Evolutionary conservation across 1,140 invertebrate genomes (phyloP).

Genomic region (Drosophila azteca): DNA sequence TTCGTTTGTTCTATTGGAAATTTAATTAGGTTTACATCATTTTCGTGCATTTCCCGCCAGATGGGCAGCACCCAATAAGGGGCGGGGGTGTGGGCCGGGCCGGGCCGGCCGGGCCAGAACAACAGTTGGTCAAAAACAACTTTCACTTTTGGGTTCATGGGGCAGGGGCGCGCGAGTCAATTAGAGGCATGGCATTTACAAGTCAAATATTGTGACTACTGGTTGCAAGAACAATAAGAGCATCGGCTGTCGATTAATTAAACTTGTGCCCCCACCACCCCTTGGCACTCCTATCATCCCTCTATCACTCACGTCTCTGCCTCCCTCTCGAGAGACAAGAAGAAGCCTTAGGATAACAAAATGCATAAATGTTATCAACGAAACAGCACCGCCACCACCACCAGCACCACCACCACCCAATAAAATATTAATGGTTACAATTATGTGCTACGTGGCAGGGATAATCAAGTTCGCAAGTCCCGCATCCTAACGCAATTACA

Average conservation of each 20-base stretch:
- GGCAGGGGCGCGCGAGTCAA: conserved; percentile 49
- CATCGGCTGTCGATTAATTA: conserved; percentile 75
- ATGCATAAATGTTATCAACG: conserved; percentile 51
- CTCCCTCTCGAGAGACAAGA: background rate
- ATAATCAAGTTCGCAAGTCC: conserved; percentile 43
- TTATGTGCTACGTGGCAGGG: conserved; percentile 68
- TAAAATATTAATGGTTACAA: conserved; percentile 79
- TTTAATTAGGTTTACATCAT: conserved; percentile 82
- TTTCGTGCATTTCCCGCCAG: conserved; percentile 71
- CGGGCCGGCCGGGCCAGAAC: conserved; percentile 13
- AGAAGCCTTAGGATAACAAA: conserved; percentile 33
- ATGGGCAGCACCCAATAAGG: conserved; percentile 49
- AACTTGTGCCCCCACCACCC: conserved; percentile 35
- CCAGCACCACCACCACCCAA: conserved; percentile 65
- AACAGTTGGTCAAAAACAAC: conserved; percentile 65
- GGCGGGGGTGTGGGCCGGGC: background rate
- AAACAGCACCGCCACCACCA: conserved; percentile 26
- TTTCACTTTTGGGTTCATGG: conserved; percentile 46
- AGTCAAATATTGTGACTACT: conserved; percentile 76
- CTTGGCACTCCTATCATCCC: no score
- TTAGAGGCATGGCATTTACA: conserved; percentile 73
- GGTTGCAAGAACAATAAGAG: conserved; percentile 61
- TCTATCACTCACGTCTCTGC: no score
- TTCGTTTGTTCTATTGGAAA: conserved; percentile 68
- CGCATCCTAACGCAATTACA: conserved; percentile 71